Evolutionary conservation across 64 coral and sea anemone genomes (phyloP).

Genomic region (Stylophora pistillata): DNA sequence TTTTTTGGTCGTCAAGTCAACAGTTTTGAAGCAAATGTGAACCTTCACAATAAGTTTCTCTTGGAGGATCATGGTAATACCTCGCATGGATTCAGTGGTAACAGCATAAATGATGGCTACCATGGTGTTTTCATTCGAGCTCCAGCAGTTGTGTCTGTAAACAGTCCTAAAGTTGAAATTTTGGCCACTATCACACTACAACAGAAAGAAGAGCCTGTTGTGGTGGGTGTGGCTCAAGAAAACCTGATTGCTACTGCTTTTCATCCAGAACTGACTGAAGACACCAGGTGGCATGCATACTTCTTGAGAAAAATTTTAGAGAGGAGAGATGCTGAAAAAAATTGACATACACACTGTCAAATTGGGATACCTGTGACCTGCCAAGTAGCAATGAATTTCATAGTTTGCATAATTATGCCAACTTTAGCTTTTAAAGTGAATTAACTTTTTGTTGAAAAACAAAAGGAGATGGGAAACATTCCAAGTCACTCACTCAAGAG

Average conservation of each 20-base stretch:
- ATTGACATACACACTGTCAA: background rate
- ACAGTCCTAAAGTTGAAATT: conserved; percentile 78
- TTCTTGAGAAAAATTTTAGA: conserved; percentile 79
- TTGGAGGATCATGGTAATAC: background rate
- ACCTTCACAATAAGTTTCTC: conserved; percentile 43
- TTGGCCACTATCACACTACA: conserved; percentile 73
- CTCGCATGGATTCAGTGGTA: background rate
- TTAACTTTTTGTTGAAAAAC: no score
- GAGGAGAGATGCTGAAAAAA: background rate
- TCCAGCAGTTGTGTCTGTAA: conserved; percentile 82
- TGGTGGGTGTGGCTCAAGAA: conserved; percentile 86
- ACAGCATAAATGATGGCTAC: background rate
- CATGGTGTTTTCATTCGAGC: conserved; percentile 96
- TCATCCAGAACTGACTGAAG: conserved; percentile 97
- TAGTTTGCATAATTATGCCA: no score
- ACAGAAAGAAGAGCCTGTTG: conserved; percentile 60
- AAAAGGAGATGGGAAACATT: no score
- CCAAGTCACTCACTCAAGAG: no score
- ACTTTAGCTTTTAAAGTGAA: no score
- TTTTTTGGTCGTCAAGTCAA: conserved; percentile 97
- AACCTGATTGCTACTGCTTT: conserved; percentile 93
- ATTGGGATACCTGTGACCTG: background rate
- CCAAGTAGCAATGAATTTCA: no score
- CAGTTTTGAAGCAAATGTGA: conserved; percentile 84
- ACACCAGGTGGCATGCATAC: conserved; percentile 85